Percentiles rank a stretch among this genome's conserved stretches.
Evolutionary conservation across 2,888 invertebrate species (phyloP).

Genomic region (Ferdinandea cuprea): DNA sequence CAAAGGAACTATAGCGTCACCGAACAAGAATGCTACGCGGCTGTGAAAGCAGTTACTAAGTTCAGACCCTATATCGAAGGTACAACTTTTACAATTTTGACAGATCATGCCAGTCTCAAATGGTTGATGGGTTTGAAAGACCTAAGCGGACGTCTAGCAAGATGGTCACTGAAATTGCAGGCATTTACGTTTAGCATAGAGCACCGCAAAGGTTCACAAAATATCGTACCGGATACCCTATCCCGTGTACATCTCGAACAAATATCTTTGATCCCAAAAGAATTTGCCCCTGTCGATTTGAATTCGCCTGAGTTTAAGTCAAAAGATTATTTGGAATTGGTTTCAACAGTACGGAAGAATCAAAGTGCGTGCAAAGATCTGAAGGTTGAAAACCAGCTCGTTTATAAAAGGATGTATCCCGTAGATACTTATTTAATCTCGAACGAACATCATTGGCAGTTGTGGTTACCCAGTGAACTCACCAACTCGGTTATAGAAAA

Average conservation of each 20-base stretch:
- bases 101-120: no score
- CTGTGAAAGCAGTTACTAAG: neutral
- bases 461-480: neutral
- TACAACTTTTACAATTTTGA: no score
- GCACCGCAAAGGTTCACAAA: no score
- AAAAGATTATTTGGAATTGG: neutral
- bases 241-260: no score
- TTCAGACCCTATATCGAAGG: neutral
- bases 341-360: neutral
- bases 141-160: neutral
- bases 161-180: no score
- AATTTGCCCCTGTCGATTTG: no score
- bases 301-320: neutral
- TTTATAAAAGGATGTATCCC: neutral
- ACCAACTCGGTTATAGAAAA: neutral
- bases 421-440: neutral
- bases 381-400: neutral
- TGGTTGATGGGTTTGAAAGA: no score
- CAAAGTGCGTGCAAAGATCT: neutral
- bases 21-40: neutral
- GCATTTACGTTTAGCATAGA: no score
- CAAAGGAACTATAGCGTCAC: no score
- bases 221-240: no score
- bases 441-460: neutral
- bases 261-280: no score